Conservation (phyloP, 64 coral and sea anemone species). For the Actinia equina region DNA sequence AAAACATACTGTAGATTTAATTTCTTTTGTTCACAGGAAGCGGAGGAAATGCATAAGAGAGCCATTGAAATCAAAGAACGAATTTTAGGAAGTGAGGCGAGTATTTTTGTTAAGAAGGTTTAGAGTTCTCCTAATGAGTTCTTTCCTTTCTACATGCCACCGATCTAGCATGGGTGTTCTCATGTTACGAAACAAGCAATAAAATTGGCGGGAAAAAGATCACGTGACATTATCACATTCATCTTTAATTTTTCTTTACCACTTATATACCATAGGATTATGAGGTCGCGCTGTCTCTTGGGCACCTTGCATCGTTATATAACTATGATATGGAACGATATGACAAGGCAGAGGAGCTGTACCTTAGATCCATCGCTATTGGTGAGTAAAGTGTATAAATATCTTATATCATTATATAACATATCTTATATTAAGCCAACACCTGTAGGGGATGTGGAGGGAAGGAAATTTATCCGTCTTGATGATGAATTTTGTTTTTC, state of each 20-base stretch:
- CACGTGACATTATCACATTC: not conserved
- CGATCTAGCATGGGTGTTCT: too few species aligned
- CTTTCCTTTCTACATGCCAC: too few species aligned
- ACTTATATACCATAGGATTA: constrained; percentile 60
- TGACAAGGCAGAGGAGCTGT: constrained; percentile 82
- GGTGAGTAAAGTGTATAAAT: constrained; percentile 37
- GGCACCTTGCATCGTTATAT: constrained; percentile 91
- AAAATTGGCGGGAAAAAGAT: too few species aligned
- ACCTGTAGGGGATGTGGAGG: too few species aligned
- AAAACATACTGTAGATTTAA: too few species aligned
- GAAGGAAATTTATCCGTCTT: too few species aligned
- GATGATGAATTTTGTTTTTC: too few species aligned
- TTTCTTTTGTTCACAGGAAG: constrained; percentile 55
- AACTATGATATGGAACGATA: constrained; percentile 98
- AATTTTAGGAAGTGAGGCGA: constrained; percentile 88
- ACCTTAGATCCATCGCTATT: constrained; percentile 89
- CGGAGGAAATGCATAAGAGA: constrained; percentile 98
- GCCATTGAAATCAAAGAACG: constrained; percentile 98
- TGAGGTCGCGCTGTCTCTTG: constrained; percentile 93
- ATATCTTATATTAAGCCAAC: not conserved
- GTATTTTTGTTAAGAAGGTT: not conserved
- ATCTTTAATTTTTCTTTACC: not conserved
- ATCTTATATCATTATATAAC: too few species aligned
- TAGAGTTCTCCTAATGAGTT: not conserved
- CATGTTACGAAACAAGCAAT: too few species aligned